Base-by-base conservation (phyloP, 2,797 vertebrate species). In the Orestias chungarensis region DNA sequence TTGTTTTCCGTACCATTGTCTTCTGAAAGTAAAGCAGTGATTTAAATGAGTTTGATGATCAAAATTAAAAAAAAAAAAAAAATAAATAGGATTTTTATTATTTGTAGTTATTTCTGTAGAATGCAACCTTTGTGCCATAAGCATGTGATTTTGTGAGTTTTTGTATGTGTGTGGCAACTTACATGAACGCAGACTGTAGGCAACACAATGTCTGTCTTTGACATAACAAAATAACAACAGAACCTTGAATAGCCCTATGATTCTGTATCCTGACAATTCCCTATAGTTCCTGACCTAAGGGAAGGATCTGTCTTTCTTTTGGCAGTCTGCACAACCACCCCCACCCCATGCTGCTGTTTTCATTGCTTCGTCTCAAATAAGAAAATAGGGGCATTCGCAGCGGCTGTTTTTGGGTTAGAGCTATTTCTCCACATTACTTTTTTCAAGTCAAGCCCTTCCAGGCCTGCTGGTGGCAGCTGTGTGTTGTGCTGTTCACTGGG, bases 401-500 rank as follows among this genome's bases (percentile, higher is more conserved):
- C 79, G 78, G 77, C 84, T 83, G 88, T 91, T 90, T 93, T 92
- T 91, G 92, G 91, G 89, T 92, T 93, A 90, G 82, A 89, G 82
- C 83, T 87, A 90, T 91, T 92, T 90, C 87, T 88, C 84, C 64
- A 71, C 86, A 85, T 90, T 90, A 93, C 89, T 92, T 93, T 92
- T 93, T 93, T 90, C 85, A 90, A 93, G 91, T 93, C 86, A 75
- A 78, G 85, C 87, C 88, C 87, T 91, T 83, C 81, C 81, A 90
- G 87, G 89, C 86, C 87, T 82, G 89, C 88, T 91, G 82, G 85
- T 89, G 91, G 87, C 83, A 82, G 87, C 86, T 93, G 91, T 91
- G 92, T 93, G 91, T 94, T 93, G 84, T 83, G 68, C 83, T 90
- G 85, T 89, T 93, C 94, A 94, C 94, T 93, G 86, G 94, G 92